Conservation (phyloP, 2,797 vertebrate species). For the Sebastes oblongus region DNA sequence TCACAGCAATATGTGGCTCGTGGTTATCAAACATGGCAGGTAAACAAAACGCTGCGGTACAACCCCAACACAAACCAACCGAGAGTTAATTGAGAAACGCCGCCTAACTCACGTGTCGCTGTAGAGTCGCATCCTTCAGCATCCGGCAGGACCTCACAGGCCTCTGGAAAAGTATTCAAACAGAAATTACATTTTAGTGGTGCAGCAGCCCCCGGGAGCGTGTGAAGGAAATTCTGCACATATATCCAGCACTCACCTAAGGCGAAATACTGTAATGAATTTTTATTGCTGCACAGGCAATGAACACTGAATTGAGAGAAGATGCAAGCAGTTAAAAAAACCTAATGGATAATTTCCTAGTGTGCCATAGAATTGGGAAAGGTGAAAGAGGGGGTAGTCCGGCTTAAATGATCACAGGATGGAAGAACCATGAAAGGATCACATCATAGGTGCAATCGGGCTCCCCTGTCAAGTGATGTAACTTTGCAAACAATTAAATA, state of each 20-base stretch:
- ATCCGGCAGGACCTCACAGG: conserved; percentile 21
- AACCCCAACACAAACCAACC: background rate
- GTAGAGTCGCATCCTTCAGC: conserved; percentile 16
- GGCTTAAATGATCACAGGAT: conserved; percentile 30
- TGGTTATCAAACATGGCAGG: conserved; percentile 48
- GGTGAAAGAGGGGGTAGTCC: conserved; percentile 9
- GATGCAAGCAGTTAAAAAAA: conserved; percentile 59
- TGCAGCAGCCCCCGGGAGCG: conserved; percentile 32
- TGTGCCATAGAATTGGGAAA: conserved; percentile 37
- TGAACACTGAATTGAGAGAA: conserved; percentile 47
- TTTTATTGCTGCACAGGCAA: conserved; percentile 65
- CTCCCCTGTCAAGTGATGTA: conserved; percentile 7
- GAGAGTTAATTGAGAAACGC: conserved; percentile 39
- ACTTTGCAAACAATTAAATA: conserved; percentile 21
- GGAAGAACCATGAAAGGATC: conserved; percentile 21
- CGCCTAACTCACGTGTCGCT: conserved; percentile 8
- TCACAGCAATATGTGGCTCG: conserved; percentile 22
- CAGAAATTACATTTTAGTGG: conserved; percentile 62
- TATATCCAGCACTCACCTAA: conserved; percentile 47
- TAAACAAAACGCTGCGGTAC: conserved; percentile 33
- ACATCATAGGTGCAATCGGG: background rate
- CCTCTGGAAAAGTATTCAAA: conserved; percentile 57
- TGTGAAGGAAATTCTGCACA: conserved; percentile 61
- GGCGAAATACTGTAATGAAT: conserved; percentile 59
- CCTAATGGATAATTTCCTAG: conserved; percentile 65